Evolutionary conservation across 2,797 vertebrate species (phyloP).

Genomic region (Helarctos malayanus): DNA sequence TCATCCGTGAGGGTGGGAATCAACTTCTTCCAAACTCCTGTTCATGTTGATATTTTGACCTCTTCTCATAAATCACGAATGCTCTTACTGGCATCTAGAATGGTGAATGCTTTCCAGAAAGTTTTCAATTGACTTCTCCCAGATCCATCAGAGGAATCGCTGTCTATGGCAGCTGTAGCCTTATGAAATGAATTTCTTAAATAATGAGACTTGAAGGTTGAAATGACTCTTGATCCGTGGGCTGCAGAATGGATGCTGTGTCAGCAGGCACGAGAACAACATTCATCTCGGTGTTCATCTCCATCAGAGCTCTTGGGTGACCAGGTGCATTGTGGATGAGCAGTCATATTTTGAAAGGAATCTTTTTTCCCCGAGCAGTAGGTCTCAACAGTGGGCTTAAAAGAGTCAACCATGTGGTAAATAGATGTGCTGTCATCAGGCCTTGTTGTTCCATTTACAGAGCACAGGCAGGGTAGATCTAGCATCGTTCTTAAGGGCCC

Average conservation of each 20-base stretch:
- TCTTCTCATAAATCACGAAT: neutral
- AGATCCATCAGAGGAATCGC: neutral
- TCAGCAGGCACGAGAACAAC: neutral
- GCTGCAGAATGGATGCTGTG: neutral
- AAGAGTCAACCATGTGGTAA: neutral
- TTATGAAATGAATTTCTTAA: neutral
- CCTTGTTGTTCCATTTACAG: neutral
- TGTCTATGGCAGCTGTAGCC: neutral
- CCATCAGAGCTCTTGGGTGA: neutral
- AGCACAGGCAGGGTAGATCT: neutral
- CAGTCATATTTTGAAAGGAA: neutral
- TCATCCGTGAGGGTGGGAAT: neutral
- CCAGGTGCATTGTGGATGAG: neutral
- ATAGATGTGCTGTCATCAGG: neutral
- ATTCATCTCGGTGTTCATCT: neutral
- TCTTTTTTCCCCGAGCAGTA: neutral
- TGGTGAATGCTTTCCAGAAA: neutral
- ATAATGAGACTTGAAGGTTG: neutral
- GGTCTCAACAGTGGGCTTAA: neutral
- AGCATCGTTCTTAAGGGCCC: neutral
- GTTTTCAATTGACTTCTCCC: neutral
- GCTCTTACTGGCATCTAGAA: neutral
- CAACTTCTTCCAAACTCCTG: neutral
- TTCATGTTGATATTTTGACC: neutral
- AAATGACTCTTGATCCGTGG: neutral